Evolutionary conservation across 2,888 invertebrate species (phyloP).

Genomic region (Ectropis crepuscularia): DNA sequence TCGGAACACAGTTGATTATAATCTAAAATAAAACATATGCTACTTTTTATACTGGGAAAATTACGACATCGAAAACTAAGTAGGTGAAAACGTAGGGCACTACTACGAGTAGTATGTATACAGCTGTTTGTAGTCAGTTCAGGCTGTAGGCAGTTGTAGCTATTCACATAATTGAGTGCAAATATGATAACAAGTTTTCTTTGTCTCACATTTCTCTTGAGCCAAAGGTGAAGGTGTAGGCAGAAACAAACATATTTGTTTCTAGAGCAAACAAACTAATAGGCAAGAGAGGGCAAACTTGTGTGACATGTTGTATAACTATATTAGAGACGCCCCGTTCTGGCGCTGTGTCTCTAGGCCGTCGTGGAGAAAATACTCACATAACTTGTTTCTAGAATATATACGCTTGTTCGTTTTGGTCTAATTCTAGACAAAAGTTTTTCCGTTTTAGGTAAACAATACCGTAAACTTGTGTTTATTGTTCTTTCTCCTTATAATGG

Average conservation of each 20-base stretch:
- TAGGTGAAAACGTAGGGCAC: background rate
- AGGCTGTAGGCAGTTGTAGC: background rate
- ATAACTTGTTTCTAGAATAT: background rate
- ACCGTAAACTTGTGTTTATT: no score
- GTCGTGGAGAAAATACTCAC: conserved; percentile 8
- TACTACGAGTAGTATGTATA: background rate
- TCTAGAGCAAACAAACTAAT: conserved; percentile 48
- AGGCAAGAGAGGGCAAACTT: conserved; percentile 41
- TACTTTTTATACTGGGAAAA: no score
- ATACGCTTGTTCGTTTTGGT: background rate
- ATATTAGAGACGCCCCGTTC: conserved; percentile 37
- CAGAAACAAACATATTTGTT: conserved; percentile 45
- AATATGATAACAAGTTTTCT: conserved; percentile 25
- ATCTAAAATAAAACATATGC: no score
- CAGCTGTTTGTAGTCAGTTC: background rate
- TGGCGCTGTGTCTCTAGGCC: conserved; percentile 14
- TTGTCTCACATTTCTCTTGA: conserved; percentile 18
- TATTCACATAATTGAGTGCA: conserved; percentile 18
- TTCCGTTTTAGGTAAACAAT: background rate
- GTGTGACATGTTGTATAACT: conserved; percentile 43
- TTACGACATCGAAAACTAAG: background rate
- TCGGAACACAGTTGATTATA: no score
- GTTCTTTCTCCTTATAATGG: no score
- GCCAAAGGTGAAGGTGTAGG: conserved; percentile 24
- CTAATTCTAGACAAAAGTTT: background rate